These are phyloP conservation scores for Gephyroberyx darwinii DNA, from an alignment of 2,797 vertebrate species.

Conservation along the genomic window DNA sequence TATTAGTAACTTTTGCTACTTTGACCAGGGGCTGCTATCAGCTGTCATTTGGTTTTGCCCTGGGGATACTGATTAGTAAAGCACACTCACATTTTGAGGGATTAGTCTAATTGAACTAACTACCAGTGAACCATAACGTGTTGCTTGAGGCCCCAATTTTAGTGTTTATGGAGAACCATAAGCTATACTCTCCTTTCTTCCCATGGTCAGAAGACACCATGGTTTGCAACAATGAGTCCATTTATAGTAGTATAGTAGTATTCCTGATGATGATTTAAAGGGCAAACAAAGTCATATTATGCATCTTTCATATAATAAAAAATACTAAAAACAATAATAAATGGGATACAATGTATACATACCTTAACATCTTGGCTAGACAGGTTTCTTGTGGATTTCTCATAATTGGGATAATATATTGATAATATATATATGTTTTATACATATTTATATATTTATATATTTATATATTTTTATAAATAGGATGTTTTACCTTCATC, in stretches of 20 bases:
- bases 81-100: slow-evolving; percentile 42
- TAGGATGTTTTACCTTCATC: not conserved
- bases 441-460: not conserved
- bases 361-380: not conserved
- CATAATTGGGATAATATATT: not conserved
- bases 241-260: too few relatives aligned
- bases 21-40: slow-evolving; percentile 47
- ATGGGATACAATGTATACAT: not conserved
- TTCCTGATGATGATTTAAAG: too few relatives aligned
- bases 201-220: slow-evolving; percentile 3
- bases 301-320: not conserved
- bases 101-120: slow-evolving; percentile 44
- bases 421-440: not conserved
- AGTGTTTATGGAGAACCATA: slow-evolving; percentile 23
- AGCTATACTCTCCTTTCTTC: slow-evolving; percentile 24
- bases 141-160: slow-evolving; percentile 10
- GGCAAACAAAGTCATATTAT: not conserved
- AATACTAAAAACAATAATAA: not conserved
- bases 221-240: not conserved
- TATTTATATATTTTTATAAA: not conserved
- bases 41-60: slow-evolving; percentile 47
- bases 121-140: slow-evolving; percentile 47
- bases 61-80: slow-evolving; percentile 53
- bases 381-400: not conserved
- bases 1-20: slow-evolving; percentile 53